phyloP scores from a whole-genome alignment of 2,113 vertebrate genomes.

The Pseudopodoces humilis region DNA sequence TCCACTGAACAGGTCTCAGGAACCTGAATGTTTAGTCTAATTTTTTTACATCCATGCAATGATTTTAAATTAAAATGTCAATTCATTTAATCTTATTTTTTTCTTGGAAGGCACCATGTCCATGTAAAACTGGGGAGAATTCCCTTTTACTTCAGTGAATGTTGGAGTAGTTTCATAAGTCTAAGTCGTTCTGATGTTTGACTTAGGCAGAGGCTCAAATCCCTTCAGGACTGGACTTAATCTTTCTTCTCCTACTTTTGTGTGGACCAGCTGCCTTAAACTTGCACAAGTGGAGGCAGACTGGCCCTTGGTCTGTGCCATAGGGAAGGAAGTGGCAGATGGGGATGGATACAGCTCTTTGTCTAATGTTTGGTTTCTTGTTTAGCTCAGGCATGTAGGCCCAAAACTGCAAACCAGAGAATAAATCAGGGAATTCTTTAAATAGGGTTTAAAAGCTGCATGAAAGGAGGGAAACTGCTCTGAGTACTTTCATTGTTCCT shows the following conservation, averaged over 20 bases:
- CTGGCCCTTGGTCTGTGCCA: neutral
- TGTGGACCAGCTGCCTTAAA: neutral
- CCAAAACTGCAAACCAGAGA: neutral
- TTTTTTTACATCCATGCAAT: neutral
- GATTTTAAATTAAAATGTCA: neutral
- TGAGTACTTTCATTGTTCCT: neutral
- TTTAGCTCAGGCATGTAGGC: neutral
- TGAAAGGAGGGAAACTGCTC: neutral
- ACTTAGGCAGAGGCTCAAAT: neutral
- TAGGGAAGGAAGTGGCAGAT: neutral
- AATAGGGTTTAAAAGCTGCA: neutral
- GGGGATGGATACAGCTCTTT: neutral
- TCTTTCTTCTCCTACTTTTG: neutral
- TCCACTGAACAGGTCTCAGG: neutral
- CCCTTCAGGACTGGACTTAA: neutral
- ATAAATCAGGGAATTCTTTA: constrained; percentile 9
- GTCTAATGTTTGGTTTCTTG: neutral
- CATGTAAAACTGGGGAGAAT: neutral
- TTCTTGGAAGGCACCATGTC: neutral
- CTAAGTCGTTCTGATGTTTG: neutral
- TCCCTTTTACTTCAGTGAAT: neutral
- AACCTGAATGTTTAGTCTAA: neutral
- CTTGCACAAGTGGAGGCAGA: neutral
- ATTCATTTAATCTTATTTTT: neutral
- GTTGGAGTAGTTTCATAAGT: neutral